Conservation (phyloP, 2,797 vertebrate species). For the Hydrophis major region DNA sequence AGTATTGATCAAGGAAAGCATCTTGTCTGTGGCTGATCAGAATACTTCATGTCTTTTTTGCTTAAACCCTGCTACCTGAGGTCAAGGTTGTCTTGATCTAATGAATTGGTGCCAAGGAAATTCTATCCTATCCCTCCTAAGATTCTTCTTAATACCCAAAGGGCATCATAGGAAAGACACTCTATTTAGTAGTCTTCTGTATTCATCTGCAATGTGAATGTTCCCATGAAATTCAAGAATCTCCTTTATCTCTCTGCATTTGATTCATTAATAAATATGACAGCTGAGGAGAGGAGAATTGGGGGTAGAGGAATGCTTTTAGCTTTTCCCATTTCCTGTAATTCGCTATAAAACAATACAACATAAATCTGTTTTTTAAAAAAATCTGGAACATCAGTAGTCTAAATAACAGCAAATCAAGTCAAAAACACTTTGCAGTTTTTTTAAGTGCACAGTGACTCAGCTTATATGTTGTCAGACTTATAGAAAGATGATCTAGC, state of each 20-base stretch:
- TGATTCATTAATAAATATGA: background rate
- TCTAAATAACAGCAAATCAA: constrained; percentile 11
- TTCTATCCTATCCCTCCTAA: background rate
- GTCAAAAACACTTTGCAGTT: background rate
- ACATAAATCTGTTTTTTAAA: background rate
- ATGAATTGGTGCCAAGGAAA: background rate
- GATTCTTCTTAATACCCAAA: background rate
- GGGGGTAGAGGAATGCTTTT: background rate
- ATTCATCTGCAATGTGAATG: background rate
- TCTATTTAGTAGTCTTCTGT: background rate
- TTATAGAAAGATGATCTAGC: background rate
- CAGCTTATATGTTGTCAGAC: background rate
- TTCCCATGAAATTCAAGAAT: background rate
- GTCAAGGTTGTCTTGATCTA: background rate
- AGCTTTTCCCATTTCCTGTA: background rate
- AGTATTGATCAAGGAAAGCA: background rate
- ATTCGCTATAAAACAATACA: background rate
- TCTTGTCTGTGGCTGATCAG: background rate
- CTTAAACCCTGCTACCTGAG: background rate
- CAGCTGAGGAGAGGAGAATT: background rate
- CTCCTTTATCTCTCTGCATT: background rate
- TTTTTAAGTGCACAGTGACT: constrained; percentile 11
- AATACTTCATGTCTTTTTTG: background rate
- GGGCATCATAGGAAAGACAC: background rate
- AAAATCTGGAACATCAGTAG: background rate